Conservation (phyloP, 2,888 invertebrate genomes). For the Dichetophora obliterata region DNA sequence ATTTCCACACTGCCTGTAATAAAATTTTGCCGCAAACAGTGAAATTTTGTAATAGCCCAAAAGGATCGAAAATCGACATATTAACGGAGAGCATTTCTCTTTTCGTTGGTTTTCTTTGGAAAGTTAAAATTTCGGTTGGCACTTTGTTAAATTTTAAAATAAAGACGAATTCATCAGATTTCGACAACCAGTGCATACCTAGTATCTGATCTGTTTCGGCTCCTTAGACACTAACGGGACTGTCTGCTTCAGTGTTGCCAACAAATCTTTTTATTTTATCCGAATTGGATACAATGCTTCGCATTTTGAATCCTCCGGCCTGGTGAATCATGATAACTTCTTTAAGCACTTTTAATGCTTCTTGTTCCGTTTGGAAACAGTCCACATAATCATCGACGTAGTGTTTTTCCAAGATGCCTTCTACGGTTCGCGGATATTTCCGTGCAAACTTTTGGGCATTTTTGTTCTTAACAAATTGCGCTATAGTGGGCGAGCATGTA, state of each 20-base stretch:
- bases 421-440: not conserved
- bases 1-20: constrained; percentile 43
- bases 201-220: constrained; percentile 14
- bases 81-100: constrained; percentile 26
- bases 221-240: not conserved
- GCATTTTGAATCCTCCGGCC: too few relatives aligned
- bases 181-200: constrained; percentile 40
- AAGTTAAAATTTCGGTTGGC: constrained; percentile 17
- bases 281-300: too few relatives aligned
- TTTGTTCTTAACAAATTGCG: too few relatives aligned
- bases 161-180: constrained; percentile 26
- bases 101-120: constrained; percentile 39
- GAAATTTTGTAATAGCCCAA: constrained; percentile 36
- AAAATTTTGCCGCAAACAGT: constrained; percentile 39
- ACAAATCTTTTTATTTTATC: not conserved
- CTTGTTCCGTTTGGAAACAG: not conserved
- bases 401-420: too few relatives aligned
- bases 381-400: not conserved
- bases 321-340: too few relatives aligned
- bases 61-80: constrained; percentile 25
- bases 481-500: too few relatives aligned
- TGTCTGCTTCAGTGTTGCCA: not conserved
- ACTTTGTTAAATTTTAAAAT: constrained; percentile 38
- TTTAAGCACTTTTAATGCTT: too few relatives aligned
- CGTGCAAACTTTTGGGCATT: not conserved